Evolutionary conservation across 2,113 vertebrate species (phyloP), one percentile per base, ranked within the genome.

Genomic region (Hippocampus barbouri): DNA sequence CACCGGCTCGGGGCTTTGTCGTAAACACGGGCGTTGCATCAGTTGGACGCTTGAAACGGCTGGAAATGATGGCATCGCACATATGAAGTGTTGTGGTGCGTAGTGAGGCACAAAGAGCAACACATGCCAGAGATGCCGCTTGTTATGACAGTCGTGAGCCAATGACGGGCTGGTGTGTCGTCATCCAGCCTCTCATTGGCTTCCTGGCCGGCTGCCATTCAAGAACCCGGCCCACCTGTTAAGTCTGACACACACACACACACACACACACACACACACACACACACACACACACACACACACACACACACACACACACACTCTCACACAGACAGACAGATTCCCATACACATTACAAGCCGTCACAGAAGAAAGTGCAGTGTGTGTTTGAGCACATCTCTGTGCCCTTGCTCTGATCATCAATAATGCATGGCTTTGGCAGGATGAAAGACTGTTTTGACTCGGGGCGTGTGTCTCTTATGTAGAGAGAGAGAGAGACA

Each of bases 371-470:
- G 84, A 82, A 88, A 81, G 79, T 71, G 5, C 75, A 78, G 70
- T 85, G 81, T 88, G 82, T 80, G 75, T 86, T 84, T 89, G 83
- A 72, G 79, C 82, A 85, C 83, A 68, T 87, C 84, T 83, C 86
- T 85, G 82, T 88, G 78, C 85, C 86, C 85, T 78, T 88, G 79
- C 86, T 87, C 85, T 78, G 40, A 75, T 86, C 86, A 89, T 91
- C 85, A 89, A 91, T 91, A 91, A 89, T 91, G 83, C 88, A 89
- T 81, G 85, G 80, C 71, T 83, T 75, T 80, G 78, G 75, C 71
- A 87, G 88, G 89, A 91, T 91, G 89, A 91, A 91, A 91, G 88
- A 76, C 85, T 91, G 88, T 87, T 91, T 89, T 87, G 82, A 87
- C 89, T 91, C 60, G 63, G 89, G 89, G 88, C 89, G 56, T 75